A percentile compares a stretch with the other conserved stretches of the same genome.
phyloP scores from a whole-genome alignment of 2,888 invertebrate species.

The Tyria jacobaeae region DNA sequence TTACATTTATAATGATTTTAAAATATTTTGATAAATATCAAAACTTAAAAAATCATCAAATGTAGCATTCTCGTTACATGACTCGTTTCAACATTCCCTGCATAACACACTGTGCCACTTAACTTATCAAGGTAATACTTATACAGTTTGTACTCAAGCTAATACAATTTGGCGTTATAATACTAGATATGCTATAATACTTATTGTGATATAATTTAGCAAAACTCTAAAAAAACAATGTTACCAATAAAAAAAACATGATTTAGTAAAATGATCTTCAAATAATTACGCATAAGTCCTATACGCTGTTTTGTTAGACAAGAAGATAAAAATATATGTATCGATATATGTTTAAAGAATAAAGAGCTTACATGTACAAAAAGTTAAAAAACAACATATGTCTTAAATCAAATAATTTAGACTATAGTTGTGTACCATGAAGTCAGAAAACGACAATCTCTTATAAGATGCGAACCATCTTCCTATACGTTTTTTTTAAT shows the following conservation, averaged over 20 bases:
- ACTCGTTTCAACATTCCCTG: slow-evolving; percentile 1
- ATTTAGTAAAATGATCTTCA: background rate
- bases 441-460: too few relatives aligned
- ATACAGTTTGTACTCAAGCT: slow-evolving; percentile 48
- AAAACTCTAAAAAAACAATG: slow-evolving; percentile 24
- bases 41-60: slow-evolving; percentile 21
- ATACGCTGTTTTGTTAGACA: background rate
- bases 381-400: too few relatives aligned
- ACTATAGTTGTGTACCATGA: too few relatives aligned
- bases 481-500: too few relatives aligned
- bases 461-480: too few relatives aligned
- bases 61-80: slow-evolving; percentile 5
- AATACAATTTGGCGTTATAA: slow-evolving; percentile 62
- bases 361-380: too few relatives aligned
- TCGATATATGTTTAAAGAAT: too few relatives aligned
- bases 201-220: slow-evolving; percentile 23
- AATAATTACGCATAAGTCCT: background rate
- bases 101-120: slow-evolving; percentile 17
- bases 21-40: slow-evolving; percentile 12
- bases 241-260: background rate
- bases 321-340: too few relatives aligned
- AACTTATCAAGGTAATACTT: slow-evolving; percentile 19
- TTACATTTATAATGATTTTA: slow-evolving; percentile 23
- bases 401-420: too few relatives aligned
- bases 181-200: slow-evolving; percentile 60